Percentiles rank a stretch among this genome's conserved stretches.
phyloP scores from a whole-genome alignment of 2,113 vertebrate genomes.

The Aldabrachelys gigantea region DNA sequence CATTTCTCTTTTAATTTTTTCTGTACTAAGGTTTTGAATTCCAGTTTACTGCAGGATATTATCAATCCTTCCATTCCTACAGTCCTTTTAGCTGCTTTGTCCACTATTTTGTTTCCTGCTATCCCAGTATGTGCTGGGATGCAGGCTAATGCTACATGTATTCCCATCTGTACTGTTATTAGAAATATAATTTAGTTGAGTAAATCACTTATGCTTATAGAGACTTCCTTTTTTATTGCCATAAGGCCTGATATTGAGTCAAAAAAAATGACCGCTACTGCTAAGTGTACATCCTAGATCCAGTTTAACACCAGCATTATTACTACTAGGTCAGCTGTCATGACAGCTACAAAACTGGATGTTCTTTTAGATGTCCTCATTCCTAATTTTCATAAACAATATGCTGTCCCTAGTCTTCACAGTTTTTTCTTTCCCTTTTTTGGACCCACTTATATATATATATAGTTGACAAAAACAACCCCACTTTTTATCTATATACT shows the following conservation, averaged over 20 bases:
- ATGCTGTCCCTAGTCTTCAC: background rate
- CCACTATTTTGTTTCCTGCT: background rate
- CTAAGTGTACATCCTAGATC: background rate
- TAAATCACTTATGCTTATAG: background rate
- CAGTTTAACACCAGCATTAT: background rate
- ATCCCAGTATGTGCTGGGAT: background rate
- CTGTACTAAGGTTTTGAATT: background rate
- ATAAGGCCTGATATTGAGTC: background rate
- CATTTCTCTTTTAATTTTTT: background rate
- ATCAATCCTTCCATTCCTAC: background rate
- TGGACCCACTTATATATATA: background rate
- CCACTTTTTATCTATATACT: background rate
- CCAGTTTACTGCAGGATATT: background rate
- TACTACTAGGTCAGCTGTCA: background rate
- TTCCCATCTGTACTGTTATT: background rate
- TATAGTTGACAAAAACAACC: background rate
- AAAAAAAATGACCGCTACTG: background rate
- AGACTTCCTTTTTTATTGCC: background rate
- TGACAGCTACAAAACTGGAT: background rate
- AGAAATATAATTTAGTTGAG: background rate
- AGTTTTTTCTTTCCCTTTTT: background rate
- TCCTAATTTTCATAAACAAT: background rate
- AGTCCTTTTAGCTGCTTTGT: background rate
- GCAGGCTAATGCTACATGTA: background rate
- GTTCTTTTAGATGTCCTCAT: background rate